Evolutionary conservation across 2,797 vertebrate species (phyloP).

Genomic region (Sorex maritimensis): DNA sequence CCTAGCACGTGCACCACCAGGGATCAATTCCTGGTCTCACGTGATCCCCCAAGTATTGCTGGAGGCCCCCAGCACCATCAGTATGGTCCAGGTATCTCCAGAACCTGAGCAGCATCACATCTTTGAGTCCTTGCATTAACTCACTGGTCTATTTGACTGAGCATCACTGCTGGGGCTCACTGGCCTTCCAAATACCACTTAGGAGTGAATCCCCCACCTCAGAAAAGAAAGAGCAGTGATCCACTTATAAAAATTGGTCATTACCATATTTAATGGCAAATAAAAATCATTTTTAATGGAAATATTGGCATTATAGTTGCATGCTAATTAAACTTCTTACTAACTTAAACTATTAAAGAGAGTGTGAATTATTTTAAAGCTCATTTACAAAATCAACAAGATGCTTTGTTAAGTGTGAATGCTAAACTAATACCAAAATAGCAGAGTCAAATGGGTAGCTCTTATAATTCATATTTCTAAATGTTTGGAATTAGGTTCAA

Average conservation of each 20-base stretch:
- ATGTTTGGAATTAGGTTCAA: constrained; percentile 39
- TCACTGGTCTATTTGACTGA: too few relatives aligned
- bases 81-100: too few relatives aligned
- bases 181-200: too few relatives aligned
- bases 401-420: background rate
- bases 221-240: background rate
- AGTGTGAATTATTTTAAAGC: background rate
- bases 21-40: too few relatives aligned
- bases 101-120: too few relatives aligned
- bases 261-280: constrained; percentile 51
- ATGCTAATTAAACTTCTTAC: background rate
- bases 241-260: constrained; percentile 6
- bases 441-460: background rate
- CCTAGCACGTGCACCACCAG: too few relatives aligned
- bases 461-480: constrained; percentile 14
- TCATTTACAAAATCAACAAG: constrained; percentile 52
- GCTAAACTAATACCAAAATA: constrained; percentile 16
- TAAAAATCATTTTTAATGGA: background rate
- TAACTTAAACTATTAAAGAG: background rate
- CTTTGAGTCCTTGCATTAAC: too few relatives aligned
- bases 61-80: too few relatives aligned
- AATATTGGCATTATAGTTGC: constrained; percentile 1
- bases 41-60: too few relatives aligned
- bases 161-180: too few relatives aligned
- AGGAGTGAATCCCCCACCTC: too few relatives aligned